phyloP scores from a whole-genome alignment of 2,888 invertebrate species.

The Amphiduros pacificus region DNA sequence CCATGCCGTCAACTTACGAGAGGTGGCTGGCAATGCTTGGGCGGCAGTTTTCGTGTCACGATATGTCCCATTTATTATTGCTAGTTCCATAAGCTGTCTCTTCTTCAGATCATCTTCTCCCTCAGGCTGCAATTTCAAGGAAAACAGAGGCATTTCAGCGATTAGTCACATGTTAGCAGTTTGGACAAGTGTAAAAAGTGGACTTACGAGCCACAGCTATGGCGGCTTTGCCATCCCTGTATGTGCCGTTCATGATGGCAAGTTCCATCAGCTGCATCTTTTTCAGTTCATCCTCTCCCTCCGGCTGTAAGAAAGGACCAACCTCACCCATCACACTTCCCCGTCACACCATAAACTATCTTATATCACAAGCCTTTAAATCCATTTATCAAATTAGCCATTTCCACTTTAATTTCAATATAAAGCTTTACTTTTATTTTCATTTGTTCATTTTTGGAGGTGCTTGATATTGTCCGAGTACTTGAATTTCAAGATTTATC shows the following conservation, averaged over 20 bases:
- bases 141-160: neutral
- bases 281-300: conserved; percentile 99
- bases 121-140: conserved; percentile 74
- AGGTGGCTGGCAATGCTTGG: conserved; percentile 4
- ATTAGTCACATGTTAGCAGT: neutral
- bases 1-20: conserved; percentile 31
- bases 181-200: neutral
- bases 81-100: conserved; percentile 98
- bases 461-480: too few relatives aligned
- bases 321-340: neutral
- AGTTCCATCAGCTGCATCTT: conserved; percentile 99
- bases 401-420: neutral
- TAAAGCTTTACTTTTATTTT: neutral
- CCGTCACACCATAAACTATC: neutral
- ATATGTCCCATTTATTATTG: conserved; percentile 99
- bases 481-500: too few relatives aligned
- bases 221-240: conserved; percentile 61
- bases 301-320: conserved; percentile 73
- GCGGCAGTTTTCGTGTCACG: conserved; percentile 42
- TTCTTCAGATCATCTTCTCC: conserved; percentile 99
- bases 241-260: conserved; percentile 99
- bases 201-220: conserved; percentile 21
- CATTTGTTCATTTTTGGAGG: too few relatives aligned
- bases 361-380: neutral
- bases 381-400: neutral